Conservation (phyloP, 2,113 vertebrate species). For the Uria aalge region DNA sequence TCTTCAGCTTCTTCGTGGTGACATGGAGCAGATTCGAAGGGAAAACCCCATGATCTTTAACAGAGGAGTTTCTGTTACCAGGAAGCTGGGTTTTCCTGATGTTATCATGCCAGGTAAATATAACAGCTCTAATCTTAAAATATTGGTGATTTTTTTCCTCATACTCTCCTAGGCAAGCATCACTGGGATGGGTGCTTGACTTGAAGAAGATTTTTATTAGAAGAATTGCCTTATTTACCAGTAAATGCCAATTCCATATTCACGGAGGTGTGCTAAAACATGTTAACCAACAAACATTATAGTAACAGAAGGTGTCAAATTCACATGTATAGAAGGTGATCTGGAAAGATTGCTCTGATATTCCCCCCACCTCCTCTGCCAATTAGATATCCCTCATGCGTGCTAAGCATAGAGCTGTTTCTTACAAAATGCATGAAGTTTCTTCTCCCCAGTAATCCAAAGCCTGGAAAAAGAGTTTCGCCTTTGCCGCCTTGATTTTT, state of each 20-base stretch:
- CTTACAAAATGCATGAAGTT: neutral
- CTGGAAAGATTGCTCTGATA: neutral
- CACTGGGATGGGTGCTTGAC: neutral
- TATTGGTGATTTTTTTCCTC: neutral
- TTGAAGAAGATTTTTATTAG: neutral
- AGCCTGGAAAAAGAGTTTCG: neutral
- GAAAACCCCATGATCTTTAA: constrained; percentile 93
- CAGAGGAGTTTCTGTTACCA: constrained; percentile 87
- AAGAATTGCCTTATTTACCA: neutral
- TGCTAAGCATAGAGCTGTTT: neutral
- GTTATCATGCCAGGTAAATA: constrained; percentile 94
- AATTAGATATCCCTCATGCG: neutral
- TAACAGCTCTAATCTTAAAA: neutral
- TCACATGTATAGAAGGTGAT: neutral
- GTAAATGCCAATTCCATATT: neutral
- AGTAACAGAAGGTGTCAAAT: neutral
- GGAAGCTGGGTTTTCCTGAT: constrained; percentile 94
- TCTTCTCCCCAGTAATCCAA: neutral
- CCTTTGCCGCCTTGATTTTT: neutral
- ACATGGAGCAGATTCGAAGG: constrained; percentile 93
- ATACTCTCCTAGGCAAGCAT: neutral
- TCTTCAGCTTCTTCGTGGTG: constrained; percentile 91
- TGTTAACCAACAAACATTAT: neutral
- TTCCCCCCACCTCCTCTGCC: accelerated
- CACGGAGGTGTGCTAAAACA: neutral